phyloP scores from a whole-genome alignment of 2,113 vertebrate species.

The Glareola pratincola region DNA sequence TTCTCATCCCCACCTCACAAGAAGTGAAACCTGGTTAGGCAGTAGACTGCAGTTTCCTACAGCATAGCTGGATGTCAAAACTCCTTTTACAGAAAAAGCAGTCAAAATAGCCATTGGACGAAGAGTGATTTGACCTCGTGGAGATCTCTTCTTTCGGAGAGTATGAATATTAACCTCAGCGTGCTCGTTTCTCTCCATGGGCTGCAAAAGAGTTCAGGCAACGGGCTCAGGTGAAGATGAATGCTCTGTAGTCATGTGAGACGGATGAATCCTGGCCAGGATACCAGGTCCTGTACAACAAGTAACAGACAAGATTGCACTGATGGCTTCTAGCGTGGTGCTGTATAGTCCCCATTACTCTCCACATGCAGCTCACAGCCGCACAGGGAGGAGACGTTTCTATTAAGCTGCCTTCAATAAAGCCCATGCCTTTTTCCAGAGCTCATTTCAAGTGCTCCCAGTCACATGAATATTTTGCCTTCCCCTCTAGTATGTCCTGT shows the following conservation, averaged over 20 bases:
- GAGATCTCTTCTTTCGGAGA: neutral
- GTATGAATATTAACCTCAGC: neutral
- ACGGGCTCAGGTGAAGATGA: neutral
- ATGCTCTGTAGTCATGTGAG: neutral
- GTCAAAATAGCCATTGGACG: neutral
- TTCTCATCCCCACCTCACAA: neutral
- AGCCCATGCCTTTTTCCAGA: neutral
- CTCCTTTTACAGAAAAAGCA: neutral
- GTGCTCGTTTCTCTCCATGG: neutral
- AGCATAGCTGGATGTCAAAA: neutral
- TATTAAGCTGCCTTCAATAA: neutral
- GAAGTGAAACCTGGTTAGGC: neutral
- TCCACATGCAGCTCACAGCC: neutral
- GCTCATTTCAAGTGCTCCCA: neutral
- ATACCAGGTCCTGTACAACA: neutral
- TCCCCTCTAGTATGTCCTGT: neutral
- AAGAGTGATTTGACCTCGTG: neutral
- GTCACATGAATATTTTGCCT: neutral
- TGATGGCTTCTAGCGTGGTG: accelerated
- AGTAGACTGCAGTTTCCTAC: neutral
- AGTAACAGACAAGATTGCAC: neutral
- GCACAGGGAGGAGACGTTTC: neutral
- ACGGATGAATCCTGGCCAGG: neutral
- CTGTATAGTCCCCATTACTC: neutral
- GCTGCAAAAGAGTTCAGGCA: neutral